A percentile compares a stretch with the other conserved stretches of the same genome.
Evolutionary conservation across 53 echinoderm and acorn worm species (phyloP).

Genomic region (Echinometra lucunter): DNA sequence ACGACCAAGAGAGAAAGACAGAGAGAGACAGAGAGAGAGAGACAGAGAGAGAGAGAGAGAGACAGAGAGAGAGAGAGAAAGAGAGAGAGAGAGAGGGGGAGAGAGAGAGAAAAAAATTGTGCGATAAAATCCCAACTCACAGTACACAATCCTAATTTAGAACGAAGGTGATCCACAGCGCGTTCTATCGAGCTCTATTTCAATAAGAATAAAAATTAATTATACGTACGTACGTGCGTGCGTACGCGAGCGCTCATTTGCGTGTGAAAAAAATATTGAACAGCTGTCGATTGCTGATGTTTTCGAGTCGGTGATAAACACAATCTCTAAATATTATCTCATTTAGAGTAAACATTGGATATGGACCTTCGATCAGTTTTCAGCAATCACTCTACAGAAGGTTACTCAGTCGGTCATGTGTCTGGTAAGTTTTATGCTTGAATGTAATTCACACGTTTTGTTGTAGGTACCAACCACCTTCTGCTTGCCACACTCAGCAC

Average conservation of each 20-base stretch:
- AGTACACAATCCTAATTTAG: background rate
- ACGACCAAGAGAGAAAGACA: too few species aligned
- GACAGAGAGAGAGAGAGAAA: too few species aligned
- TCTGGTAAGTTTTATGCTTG: conserved; percentile 74
- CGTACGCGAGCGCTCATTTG: background rate
- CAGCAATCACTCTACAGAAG: conserved; percentile 87
- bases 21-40: too few species aligned
- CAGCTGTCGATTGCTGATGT: background rate
- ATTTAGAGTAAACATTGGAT: conserved; percentile 41
- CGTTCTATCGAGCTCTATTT: background rate
- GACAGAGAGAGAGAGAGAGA: too few species aligned
- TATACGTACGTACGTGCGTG: background rate
- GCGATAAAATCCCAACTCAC: background rate
- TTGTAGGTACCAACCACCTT: background rate
- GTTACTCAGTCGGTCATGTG: conserved; percentile 84
- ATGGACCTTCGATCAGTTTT: conserved; percentile 93
- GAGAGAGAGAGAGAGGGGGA: too few species aligned
- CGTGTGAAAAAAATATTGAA: background rate
- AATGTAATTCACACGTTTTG: background rate
- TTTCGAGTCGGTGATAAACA: background rate
- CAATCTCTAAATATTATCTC: conserved; percentile 27
- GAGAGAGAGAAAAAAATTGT: background rate
- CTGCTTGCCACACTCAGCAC: too few species aligned
- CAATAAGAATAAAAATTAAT: background rate
- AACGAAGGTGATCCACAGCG: background rate